Conservation (phyloP, 2,797 vertebrate genomes). For the Catostomus latipinnis region DNA sequence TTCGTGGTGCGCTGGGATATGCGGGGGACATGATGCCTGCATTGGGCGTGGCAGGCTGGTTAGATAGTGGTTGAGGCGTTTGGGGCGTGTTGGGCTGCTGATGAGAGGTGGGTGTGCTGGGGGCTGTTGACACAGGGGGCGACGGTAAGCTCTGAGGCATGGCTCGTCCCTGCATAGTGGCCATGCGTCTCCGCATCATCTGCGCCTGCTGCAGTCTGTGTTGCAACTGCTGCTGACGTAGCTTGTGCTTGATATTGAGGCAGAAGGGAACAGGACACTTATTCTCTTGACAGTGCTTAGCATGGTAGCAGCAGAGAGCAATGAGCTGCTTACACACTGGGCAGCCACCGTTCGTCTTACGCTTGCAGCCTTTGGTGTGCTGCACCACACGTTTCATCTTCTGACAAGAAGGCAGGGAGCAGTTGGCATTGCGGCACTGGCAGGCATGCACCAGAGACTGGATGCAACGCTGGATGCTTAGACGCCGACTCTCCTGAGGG, state of each 20-base stretch:
- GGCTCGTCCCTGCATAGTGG: slow-evolving; percentile 69
- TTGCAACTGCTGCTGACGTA: slow-evolving; percentile 98
- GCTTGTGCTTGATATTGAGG: slow-evolving; percentile 99
- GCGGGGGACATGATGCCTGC: slow-evolving; percentile 87
- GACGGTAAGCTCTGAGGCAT: slow-evolving; percentile 92
- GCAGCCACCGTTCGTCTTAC: slow-evolving; percentile 98
- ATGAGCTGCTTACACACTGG: slow-evolving; percentile 99
- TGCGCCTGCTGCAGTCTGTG: slow-evolving; percentile 97
- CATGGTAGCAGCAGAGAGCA: slow-evolving; percentile 98
- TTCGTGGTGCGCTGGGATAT: slow-evolving; percentile 84
- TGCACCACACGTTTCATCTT: slow-evolving; percentile 99
- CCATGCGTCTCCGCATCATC: slow-evolving; percentile 93
- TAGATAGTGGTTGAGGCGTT: slow-evolving; percentile 86
- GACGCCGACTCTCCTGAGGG: slow-evolving; percentile 93
- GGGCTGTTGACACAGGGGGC: slow-evolving; percentile 90
- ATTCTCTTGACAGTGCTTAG: slow-evolving; percentile 99
- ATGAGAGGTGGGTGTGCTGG: slow-evolving; percentile 88
- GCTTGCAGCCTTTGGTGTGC: slow-evolving; percentile 99
- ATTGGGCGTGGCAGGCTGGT: slow-evolving; percentile 84
- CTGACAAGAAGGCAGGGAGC: slow-evolving; percentile 96
- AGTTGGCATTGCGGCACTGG: slow-evolving; percentile 99
- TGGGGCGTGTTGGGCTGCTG: slow-evolving; percentile 90
- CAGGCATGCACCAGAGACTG: slow-evolving; percentile 98
- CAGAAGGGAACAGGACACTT: slow-evolving; percentile 99
- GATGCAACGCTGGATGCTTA: slow-evolving; percentile 98